Evolutionary conservation across 2,797 vertebrate species (phyloP), one percentile per base, ranked within the genome.

Genomic region (Protonibea diacanthus): DNA sequence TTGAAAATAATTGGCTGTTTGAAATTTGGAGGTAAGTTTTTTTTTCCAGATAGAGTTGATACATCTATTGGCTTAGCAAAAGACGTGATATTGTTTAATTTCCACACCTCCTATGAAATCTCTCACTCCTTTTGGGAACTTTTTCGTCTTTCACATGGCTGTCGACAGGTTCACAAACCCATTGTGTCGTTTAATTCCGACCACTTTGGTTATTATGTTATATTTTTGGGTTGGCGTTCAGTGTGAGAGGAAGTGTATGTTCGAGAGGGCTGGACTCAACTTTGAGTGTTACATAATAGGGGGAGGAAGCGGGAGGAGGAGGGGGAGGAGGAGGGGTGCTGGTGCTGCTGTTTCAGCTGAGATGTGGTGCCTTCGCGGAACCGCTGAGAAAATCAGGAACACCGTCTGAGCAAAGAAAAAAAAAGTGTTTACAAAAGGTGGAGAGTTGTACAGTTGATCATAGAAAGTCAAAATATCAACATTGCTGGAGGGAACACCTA

Each of bases 271-370:
- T 29, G 83, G 71, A 69, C 52, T 84, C n/a, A 48, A 88, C 91
- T 75, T 91, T 89, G 74, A 64, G 55, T 66, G 88, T 95, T 95
- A 90, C 91, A 91, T 95, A 95, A 95, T 82, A 59, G 2, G 11
- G 6, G 51, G 44, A 52, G 47, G 44, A 38, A n/a, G 56, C 55
- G 27, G 55, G 33, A 18, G 27, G 17, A 12, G 13, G 33, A n/a
- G 23, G 18, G 0, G 59, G 53, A 3, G 56, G 18, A 1, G 2
- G 18, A 3, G 25, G 3, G 4, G 27, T 2, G 7, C 17, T 7
- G 42, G 6, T 17, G 61, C 3, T 51, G 73, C 52, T 40, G 57
- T 38, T 55, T 63, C 14, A 76, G 69, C 71, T 65, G 61, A 74
- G 48, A 4, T 33, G 55, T 71, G 75, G 38, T 83, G 80, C 80